phyloP scores from a whole-genome alignment of 2,888 invertebrate genomes.

The Platynereis dumerilii region DNA sequence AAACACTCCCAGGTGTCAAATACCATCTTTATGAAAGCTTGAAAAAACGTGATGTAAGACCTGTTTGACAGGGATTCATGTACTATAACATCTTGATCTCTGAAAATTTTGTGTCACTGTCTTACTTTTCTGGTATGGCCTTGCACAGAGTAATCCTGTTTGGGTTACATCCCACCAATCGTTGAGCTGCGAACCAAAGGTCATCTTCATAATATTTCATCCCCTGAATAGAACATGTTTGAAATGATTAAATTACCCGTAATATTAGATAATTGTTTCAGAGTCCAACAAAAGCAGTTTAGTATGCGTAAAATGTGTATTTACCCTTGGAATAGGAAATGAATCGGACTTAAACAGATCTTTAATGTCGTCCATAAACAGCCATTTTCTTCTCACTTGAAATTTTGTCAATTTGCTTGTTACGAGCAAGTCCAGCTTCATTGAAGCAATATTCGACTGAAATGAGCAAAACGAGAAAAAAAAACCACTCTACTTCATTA shows the following conservation, averaged over 20 bases:
- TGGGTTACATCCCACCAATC: constrained; percentile 65
- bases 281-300: too few species aligned
- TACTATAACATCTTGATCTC: too few species aligned
- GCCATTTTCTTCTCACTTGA: constrained; percentile 26
- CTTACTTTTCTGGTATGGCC: constrained; percentile 64
- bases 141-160: constrained; percentile 62
- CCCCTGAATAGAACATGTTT: constrained; percentile 27
- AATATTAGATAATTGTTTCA: too few species aligned
- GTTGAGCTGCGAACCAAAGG: constrained; percentile 62
- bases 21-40: too few species aligned
- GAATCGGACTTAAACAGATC: constrained; percentile 28
- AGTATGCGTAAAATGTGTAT: too few species aligned
- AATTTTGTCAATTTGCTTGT: constrained; percentile 38
- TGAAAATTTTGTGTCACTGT: too few species aligned
- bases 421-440: constrained; percentile 53
- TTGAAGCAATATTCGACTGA: constrained; percentile 60
- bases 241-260: too few species aligned
- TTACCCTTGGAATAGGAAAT: constrained; percentile 37
- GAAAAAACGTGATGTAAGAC: too few species aligned
- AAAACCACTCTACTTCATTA: too few species aligned
- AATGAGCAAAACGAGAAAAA: too few species aligned
- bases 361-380: constrained; percentile 36
- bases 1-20: too few species aligned
- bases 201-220: constrained; percentile 40
- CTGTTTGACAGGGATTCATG: too few species aligned